phyloP scores from a whole-genome alignment of 2,113 vertebrate genomes.

The Zosterops hypoxanthus region DNA sequence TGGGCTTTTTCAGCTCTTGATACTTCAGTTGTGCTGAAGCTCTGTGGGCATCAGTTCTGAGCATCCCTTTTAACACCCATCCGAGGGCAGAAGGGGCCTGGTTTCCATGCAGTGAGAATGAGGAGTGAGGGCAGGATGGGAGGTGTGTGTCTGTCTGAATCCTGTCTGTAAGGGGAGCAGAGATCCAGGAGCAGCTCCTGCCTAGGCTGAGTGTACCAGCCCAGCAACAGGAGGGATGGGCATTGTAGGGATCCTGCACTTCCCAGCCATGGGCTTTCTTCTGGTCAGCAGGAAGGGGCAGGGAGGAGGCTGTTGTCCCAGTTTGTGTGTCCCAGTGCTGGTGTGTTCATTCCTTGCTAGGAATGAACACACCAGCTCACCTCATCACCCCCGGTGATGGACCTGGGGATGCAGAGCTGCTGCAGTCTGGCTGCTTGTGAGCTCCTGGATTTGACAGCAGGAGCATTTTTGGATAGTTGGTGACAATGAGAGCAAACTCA shows the following conservation, averaged over 20 bases:
- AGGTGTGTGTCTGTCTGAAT: no score
- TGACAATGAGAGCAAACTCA: background rate
- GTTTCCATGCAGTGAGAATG: background rate
- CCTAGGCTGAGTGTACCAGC: background rate
- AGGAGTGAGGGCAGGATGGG: background rate
- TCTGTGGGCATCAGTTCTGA: background rate
- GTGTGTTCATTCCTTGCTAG: background rate
- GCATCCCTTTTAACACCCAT: background rate
- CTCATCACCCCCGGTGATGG: accelerated
- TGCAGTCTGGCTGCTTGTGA: background rate
- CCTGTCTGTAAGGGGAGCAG: background rate
- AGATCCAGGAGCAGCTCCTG: background rate
- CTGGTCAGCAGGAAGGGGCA: background rate
- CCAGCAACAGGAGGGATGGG: accelerated
- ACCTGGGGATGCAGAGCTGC: background rate
- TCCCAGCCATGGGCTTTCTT: background rate
- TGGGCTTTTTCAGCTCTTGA: background rate
- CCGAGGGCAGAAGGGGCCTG: background rate
- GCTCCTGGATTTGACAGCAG: background rate
- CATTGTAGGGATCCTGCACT: accelerated
- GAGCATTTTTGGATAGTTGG: background rate
- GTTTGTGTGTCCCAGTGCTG: accelerated
- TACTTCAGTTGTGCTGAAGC: background rate
- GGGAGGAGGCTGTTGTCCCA: background rate
- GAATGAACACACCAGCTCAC: accelerated